Conservation (phyloP, 2,797 vertebrate genomes). For the Amniataba percoides region DNA sequence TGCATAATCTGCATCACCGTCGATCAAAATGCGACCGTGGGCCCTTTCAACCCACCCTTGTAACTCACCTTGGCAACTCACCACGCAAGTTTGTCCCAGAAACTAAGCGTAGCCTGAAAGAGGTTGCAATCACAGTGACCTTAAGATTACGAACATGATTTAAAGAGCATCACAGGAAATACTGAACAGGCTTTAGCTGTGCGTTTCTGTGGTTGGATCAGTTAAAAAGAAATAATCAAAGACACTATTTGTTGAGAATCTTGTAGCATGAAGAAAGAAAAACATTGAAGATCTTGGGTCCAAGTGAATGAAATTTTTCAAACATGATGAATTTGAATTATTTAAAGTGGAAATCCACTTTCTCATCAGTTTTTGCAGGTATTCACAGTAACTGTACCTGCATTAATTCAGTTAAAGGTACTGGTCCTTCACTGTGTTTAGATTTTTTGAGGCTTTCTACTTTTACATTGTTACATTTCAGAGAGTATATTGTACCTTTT, state of each 20-base stretch:
- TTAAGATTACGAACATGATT: neutral
- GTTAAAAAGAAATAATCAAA: neutral
- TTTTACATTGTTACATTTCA: neutral
- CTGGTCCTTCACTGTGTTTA: neutral
- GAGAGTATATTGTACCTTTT: neutral
- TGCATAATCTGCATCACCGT: constrained; percentile 64
- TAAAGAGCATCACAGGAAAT: neutral
- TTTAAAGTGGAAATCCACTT: neutral
- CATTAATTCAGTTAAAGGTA: neutral
- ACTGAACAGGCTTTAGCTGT: neutral
- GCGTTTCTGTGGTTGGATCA: neutral
- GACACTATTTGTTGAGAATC: neutral
- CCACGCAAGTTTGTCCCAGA: constrained; percentile 17
- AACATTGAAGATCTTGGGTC: neutral
- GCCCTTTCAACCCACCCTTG: constrained; percentile 15
- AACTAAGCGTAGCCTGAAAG: neutral
- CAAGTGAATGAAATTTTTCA: neutral
- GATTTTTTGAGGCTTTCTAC: neutral
- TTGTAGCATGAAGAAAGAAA: neutral
- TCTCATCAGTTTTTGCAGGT: neutral
- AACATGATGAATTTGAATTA: neutral
- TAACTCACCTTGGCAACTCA: constrained; percentile 39
- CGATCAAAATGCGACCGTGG: constrained; percentile 47
- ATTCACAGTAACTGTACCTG: neutral
- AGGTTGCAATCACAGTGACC: constrained; percentile 1